Percentiles rank a stretch among this genome's conserved stretches.
phyloP scores from a whole-genome alignment of 2,888 invertebrate genomes.

The Leucophora obtusa region DNA sequence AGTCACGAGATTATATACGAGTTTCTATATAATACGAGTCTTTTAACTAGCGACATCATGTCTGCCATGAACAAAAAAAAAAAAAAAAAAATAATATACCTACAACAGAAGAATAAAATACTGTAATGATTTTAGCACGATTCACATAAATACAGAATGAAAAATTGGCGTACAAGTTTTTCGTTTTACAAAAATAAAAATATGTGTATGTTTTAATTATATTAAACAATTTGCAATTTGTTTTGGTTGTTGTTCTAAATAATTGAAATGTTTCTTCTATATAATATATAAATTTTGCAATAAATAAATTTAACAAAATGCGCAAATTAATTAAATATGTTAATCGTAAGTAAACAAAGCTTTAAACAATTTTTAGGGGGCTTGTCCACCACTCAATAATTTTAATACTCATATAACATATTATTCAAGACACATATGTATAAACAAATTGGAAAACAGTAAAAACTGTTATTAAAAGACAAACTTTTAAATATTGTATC shows the following conservation, averaged over 20 bases:
- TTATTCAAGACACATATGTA: background rate
- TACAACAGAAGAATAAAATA: background rate
- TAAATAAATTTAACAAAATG: constrained; percentile 29
- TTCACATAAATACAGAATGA: background rate
- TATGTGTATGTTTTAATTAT: background rate
- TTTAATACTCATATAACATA: constrained; percentile 2
- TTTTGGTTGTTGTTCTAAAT: background rate
- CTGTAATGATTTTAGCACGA: background rate
- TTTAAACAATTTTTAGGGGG: constrained; percentile 34
- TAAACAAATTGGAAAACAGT: no score
- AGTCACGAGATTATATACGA: constrained; percentile 61
- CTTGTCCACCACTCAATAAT: constrained; percentile 30
- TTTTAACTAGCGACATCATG: constrained; percentile 57
- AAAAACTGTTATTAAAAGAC: no score
- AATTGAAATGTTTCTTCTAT: background rate
- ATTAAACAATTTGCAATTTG: background rate
- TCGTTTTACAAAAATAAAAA: background rate
- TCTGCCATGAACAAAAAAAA: constrained; percentile 49
- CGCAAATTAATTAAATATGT: constrained; percentile 49
- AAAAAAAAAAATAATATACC: background rate
- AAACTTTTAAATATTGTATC: no score
- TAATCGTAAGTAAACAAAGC: constrained; percentile 33
- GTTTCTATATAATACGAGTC: constrained; percentile 12
- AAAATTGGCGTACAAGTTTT: background rate
- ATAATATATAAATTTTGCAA: background rate